These are phyloP conservation scores for Nemoura dubitans DNA, from an alignment of 2,888 invertebrate genomes.

Conservation along the genomic window DNA sequence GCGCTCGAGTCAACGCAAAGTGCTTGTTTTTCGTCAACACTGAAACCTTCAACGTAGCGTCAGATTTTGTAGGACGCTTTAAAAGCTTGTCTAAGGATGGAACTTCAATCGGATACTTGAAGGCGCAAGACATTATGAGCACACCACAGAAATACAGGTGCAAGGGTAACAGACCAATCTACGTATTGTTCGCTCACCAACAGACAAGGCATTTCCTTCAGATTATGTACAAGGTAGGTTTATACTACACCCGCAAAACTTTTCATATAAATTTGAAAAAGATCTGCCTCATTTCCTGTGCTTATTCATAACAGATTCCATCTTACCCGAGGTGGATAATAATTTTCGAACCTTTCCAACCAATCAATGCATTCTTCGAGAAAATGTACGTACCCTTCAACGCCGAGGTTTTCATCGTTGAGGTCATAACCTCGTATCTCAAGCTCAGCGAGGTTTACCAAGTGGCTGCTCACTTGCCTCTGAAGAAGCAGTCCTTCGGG, in stretches of 20 bases:
- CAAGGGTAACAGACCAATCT: neutral
- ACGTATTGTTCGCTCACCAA: neutral
- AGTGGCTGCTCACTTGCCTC: neutral
- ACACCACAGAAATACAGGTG: neutral
- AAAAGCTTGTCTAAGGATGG: neutral
- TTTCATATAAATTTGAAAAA: neutral
- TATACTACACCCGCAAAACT: neutral
- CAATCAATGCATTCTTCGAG: neutral
- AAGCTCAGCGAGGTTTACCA: neutral
- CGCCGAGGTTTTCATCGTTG: neutral
- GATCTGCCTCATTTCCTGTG: neutral
- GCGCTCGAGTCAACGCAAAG: neutral
- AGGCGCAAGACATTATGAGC: neutral
- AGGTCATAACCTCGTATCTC: too few relatives aligned
- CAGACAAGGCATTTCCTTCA: neutral
- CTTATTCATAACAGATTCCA: neutral
- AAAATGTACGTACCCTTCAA: neutral
- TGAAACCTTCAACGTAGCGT: neutral
- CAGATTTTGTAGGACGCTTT: neutral
- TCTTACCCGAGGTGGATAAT: neutral
- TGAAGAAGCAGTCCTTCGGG: too few relatives aligned
- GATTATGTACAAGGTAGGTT: neutral
- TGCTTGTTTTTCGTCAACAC: neutral
- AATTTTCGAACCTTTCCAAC: neutral
- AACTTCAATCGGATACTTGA: neutral